Base-by-base conservation (phyloP, 2,113 vertebrate species). In the Hemiscyllium ocellatum region DNA sequence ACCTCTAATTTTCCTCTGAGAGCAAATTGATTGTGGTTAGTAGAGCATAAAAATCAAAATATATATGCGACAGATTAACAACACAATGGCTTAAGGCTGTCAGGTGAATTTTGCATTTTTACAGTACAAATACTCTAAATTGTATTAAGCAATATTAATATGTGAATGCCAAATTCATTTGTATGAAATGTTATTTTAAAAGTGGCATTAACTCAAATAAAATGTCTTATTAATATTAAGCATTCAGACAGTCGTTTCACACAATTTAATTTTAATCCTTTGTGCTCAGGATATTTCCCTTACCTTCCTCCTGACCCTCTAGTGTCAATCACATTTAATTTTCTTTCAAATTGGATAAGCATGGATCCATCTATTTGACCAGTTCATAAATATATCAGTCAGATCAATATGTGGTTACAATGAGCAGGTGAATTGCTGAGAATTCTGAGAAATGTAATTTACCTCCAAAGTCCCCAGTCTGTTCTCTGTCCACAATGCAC, bases 31-130 rank as follows among this genome's bases (percentile, higher is more conserved):
- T 91, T 4, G 1, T 91, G 15, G 89, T 65, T 91, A 91, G 66
- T 66, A 29, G 89, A 91, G 61, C 56, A 91, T 91, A 91, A 91
- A 91, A 91, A 91, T 91, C 89, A 91, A 93, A 24, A 66, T 5
- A n/a, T 66, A 93, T 22, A 93, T 93, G 56, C 17, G 5, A 17
- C 89, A 93, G 65, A 66, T 93, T n/a, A 66, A 37, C 61, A 93
- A n/a, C 19, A 66, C 33, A 33, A 93, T 37, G 61, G 29, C 12
- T n/a, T 61, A 1, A 65, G 87, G n/a, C n/a, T 66, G 89, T 66
- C 61, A 24, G 61, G 0, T 93, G 89, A n/a, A 93, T 93, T 93
- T 93, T 93, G 52, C 61, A 93, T 33, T 66, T n/a, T 66, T 93
- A 93, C 61, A 93, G 5, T 66, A n/a, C 89, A 93, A 90, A 66